Conservation (phyloP, 2,113 vertebrate genomes). For the Oncorhynchus keta region DNA sequence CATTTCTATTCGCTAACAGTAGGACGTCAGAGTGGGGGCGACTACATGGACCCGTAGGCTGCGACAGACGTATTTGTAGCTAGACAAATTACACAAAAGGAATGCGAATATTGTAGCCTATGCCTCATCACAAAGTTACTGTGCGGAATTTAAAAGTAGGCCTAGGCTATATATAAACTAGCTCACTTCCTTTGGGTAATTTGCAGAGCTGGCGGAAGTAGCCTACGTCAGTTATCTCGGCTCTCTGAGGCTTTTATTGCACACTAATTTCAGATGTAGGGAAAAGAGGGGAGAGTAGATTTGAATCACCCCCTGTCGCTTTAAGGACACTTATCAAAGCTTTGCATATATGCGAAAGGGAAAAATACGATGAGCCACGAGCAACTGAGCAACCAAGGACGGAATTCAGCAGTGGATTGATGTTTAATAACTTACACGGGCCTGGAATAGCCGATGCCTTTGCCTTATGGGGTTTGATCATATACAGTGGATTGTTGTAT, state of each 20-base stretch:
- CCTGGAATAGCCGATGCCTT: slow-evolving; percentile 63
- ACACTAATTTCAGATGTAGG: slow-evolving; percentile 75
- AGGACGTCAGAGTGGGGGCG: background rate
- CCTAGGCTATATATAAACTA: slow-evolving; percentile 46
- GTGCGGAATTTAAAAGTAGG: slow-evolving; percentile 33
- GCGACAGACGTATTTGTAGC: slow-evolving; percentile 26
- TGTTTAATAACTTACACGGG: slow-evolving; percentile 61
- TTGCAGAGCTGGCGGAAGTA: slow-evolving; percentile 79
- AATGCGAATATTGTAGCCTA: slow-evolving; percentile 42
- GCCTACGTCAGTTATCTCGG: slow-evolving; percentile 79
- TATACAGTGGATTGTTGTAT: slow-evolving; percentile 53
- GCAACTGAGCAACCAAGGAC: slow-evolving; percentile 61
- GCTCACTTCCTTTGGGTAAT: slow-evolving; percentile 77
- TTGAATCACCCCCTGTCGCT: slow-evolving; percentile 79
- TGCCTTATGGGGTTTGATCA: slow-evolving; percentile 65
- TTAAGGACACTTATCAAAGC: slow-evolving; percentile 79
- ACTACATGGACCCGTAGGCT: slow-evolving; percentile 42
- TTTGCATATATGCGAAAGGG: slow-evolving; percentile 67
- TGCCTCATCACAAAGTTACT: slow-evolving; percentile 25
- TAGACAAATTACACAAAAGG: slow-evolving; percentile 40
- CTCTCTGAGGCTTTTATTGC: slow-evolving; percentile 68
- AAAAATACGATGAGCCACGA: slow-evolving; percentile 66
- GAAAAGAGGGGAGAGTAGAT: slow-evolving; percentile 60
- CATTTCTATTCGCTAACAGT: slow-evolving; percentile 40
- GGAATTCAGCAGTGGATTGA: slow-evolving; percentile 66